These are phyloP conservation scores for Lasaia peninsularis DNA, from an alignment of 1,140 invertebrate genomes.

Conservation along the genomic window DNA sequence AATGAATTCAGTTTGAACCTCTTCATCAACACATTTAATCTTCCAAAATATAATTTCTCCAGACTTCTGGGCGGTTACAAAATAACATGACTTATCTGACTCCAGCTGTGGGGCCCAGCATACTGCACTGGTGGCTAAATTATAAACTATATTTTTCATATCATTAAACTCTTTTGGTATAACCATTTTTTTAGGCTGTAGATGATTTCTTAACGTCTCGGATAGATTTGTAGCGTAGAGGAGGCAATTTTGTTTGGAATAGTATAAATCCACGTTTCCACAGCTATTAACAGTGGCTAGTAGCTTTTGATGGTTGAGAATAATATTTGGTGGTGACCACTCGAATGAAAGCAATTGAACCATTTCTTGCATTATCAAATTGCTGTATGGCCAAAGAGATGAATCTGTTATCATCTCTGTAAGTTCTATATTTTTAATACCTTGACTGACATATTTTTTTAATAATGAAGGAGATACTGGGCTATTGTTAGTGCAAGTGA, in stretches of 20 bases:
- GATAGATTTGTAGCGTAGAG: slow-evolving; percentile 38
- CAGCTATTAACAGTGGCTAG: slow-evolving; percentile 53
- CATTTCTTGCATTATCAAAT: slow-evolving; percentile 40
- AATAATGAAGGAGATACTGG: slow-evolving; percentile 37
- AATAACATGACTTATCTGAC: slow-evolving; percentile 38
- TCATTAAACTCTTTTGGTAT: slow-evolving; percentile 30
- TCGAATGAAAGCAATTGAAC: slow-evolving; percentile 30
- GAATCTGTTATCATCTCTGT: slow-evolving; percentile 50
- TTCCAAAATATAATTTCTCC: slow-evolving; percentile 48
- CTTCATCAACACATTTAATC: slow-evolving; percentile 23
- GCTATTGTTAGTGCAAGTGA: slow-evolving; percentile 36
- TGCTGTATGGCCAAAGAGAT: slow-evolving; percentile 52
- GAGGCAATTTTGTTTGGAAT: slow-evolving; percentile 28
- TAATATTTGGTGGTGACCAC: slow-evolving; percentile 44
- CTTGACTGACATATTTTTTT: slow-evolving; percentile 31
- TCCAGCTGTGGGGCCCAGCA: slow-evolving; percentile 45
- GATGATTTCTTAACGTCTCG: slow-evolving; percentile 28
- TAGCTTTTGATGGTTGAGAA: slow-evolving; percentile 35
- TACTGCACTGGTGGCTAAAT: slow-evolving; percentile 36
- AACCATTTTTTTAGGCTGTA: slow-evolving; percentile 10
- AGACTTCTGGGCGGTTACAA: slow-evolving; percentile 55
- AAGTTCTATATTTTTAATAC: slow-evolving; percentile 45
- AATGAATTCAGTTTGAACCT: slow-evolving; percentile 24
- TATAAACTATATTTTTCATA: slow-evolving; percentile 38
- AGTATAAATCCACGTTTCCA: slow-evolving; percentile 50